These are phyloP conservation scores for Xylota sylvarum DNA, from an alignment of 2,888 invertebrate genomes.

Conservation along the genomic window DNA sequence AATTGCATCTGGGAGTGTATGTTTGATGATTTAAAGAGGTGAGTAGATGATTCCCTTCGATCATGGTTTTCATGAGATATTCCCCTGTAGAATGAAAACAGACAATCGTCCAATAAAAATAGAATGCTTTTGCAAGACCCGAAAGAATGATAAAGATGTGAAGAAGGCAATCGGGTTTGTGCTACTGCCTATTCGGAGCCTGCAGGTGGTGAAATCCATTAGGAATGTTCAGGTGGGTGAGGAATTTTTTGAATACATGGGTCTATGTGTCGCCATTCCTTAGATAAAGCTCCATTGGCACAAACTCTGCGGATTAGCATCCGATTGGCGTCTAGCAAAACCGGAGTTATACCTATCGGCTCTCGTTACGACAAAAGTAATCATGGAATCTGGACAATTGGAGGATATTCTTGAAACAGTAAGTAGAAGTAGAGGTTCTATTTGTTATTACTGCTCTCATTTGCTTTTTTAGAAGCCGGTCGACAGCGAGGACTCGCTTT, in stretches of 20 bases:
- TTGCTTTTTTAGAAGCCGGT: slow-evolving; percentile 73
- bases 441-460: background rate
- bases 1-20: slow-evolving; percentile 93
- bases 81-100: slow-evolving; percentile 87
- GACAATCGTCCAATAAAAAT: slow-evolving; percentile 91
- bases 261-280: slow-evolving; percentile 79
- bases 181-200: slow-evolving; percentile 89
- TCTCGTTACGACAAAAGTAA: slow-evolving; percentile 86
- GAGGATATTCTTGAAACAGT: slow-evolving; percentile 79
- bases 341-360: slow-evolving; percentile 88
- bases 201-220: slow-evolving; percentile 87
- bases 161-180: slow-evolving; percentile 89
- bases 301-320: slow-evolving; percentile 87
- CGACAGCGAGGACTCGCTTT: slow-evolving; percentile 48
- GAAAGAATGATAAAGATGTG: slow-evolving; percentile 85
- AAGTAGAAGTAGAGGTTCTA: slow-evolving; percentile 38
- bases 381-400: slow-evolving; percentile 80
- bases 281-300: slow-evolving; percentile 87
- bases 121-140: slow-evolving; percentile 87
- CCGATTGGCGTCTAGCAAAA: slow-evolving; percentile 86
- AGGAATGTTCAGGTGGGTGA: slow-evolving; percentile 83
- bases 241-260: rapidly evolving
- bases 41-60: slow-evolving; percentile 63
- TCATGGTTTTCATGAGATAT: background rate
- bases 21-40: slow-evolving; percentile 89